Evolutionary conservation across 2,113 vertebrate genomes (phyloP), one percentile per base, ranked within the genome.

Genomic region (Theristicus caerulescens): DNA sequence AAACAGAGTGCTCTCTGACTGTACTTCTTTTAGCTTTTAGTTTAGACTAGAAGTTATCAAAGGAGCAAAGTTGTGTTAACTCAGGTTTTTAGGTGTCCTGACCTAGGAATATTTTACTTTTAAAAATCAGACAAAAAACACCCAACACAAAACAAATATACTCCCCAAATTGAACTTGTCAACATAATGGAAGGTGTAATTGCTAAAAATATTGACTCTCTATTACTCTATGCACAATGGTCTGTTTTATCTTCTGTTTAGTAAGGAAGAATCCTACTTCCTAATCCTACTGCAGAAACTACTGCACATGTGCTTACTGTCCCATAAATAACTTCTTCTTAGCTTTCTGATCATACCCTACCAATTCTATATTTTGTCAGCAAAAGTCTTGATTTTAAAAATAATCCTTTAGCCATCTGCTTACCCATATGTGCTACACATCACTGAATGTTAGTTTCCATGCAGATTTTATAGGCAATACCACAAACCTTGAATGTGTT

Each of bases 351-450:
- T 97, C 96, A 94, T 95, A 96, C 67, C 46, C 81, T 93, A 89
- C 66, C 90, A 93, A 86, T 96, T 96, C 97, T 94, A 71, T 97
- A 95, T 98, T 98, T 98, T 98, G 96, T 98, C 97, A 98, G 97
- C 96, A 98, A 94, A 98, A 96, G 62, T 88, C 76, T 80, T 92
- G 80, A 96, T 97, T 97, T 97, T 97, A 96, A 97, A 98, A 98
- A 96, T 97, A 98, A 96, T 95, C 90, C 79, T 74, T 95, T 32
- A 71, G 51, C 97, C 98, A 97, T 98, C 98, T 98, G 97, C 70
- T 96, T 97, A 92, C 64, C 93, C 94, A 88, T 97, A 94, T 97
- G 97, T 82, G 77, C 85, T 91, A 92, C 90, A 76, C 88, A 97
- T 94, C 94, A 85, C 38, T 93, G 84, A 97, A 88, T 94, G 67